A percentile compares a stretch with the other conserved stretches of the same genome.
phyloP scores from a whole-genome alignment of 37 sponge, comb jelly and placozoan genomes.

The Agelas oroides region DNA sequence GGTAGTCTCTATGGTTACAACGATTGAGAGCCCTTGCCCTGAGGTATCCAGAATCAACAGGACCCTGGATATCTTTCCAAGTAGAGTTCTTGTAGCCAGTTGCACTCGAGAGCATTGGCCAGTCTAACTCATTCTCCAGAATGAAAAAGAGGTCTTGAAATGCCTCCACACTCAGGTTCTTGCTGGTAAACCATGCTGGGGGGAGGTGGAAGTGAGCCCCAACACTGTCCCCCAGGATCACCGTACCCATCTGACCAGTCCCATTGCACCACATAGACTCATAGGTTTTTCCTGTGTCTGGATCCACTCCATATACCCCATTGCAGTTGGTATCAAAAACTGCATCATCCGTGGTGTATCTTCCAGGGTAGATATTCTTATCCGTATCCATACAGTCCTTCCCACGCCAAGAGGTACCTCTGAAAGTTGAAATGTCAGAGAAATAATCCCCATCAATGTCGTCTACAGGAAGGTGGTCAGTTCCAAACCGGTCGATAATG shows the following conservation, averaged over 20 bases:
- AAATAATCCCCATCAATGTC: slow-evolving; percentile 85
- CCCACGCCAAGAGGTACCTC: slow-evolving; percentile 92
- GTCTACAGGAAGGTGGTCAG: slow-evolving; percentile 79
- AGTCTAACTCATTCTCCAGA: slow-evolving; percentile 93
- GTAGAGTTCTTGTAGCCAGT: slow-evolving; percentile 83
- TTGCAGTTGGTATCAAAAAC: slow-evolving; percentile 90
- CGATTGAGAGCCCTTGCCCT: slow-evolving; percentile 62
- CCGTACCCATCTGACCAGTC: slow-evolving; percentile 77
- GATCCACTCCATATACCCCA: slow-evolving; percentile 81
- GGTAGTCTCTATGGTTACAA: slow-evolving; percentile 94
- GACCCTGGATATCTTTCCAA: slow-evolving; percentile 76
- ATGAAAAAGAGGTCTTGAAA: slow-evolving; percentile 77
- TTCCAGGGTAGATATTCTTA: slow-evolving; percentile 73
- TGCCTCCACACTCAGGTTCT: slow-evolving; percentile 56
- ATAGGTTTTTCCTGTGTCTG: slow-evolving; percentile 73
- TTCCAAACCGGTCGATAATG: slow-evolving; percentile 69
- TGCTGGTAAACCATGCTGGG: slow-evolving; percentile 73
- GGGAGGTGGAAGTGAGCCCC: slow-evolving; percentile 96
- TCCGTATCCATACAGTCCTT: slow-evolving; percentile 87
- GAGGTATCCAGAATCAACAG: slow-evolving; percentile 83
- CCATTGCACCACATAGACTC: slow-evolving; percentile 86
- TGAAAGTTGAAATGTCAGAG: slow-evolving; percentile 65
- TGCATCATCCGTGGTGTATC: slow-evolving; percentile 61
- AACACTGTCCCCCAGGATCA: slow-evolving; percentile 88
- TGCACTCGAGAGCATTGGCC: slow-evolving; percentile 88